Conservation (phyloP, 1,140 invertebrate genomes). For the Cylas formicarius region DNA sequence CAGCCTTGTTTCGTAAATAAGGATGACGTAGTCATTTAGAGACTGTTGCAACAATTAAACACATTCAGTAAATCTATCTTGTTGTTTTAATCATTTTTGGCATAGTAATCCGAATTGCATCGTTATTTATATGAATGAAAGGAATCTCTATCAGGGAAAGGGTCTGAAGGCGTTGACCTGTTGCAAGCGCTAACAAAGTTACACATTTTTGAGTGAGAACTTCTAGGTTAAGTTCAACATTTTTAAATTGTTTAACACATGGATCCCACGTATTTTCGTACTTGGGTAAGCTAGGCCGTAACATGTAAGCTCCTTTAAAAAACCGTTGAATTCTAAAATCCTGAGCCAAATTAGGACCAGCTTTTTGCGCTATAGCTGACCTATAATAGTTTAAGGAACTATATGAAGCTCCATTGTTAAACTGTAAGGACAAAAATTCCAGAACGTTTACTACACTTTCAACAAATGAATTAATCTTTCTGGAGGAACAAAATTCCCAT, state of each 20-base stretch:
- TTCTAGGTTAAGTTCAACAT: neutral
- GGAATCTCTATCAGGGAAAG: constrained; percentile 1
- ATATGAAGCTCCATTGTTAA: constrained; percentile 8
- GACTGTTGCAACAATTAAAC: too few species aligned
- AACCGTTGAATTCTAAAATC: constrained; percentile 8
- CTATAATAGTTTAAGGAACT: constrained; percentile 1
- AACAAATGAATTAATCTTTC: neutral
- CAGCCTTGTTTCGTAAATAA: too few species aligned
- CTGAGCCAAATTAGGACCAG: neutral
- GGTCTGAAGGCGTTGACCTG: constrained; percentile 4
- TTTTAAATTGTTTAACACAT: neutral
- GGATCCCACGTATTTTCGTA: constrained; percentile 8
- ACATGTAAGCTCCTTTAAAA: neutral
- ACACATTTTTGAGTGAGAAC: neutral
- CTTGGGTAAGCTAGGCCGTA: constrained; percentile 3
- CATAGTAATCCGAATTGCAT: too few species aligned
- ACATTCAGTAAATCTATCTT: too few species aligned
- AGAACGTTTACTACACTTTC: too few species aligned
- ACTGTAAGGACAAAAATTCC: constrained; percentile 2
- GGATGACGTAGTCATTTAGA: too few species aligned
- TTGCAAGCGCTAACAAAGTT: neutral
- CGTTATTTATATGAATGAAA: too few species aligned
- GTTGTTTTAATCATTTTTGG: too few species aligned
- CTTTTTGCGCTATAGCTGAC: constrained; percentile 2
- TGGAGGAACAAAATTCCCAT: constrained; percentile 3